Conservation (phyloP, 2,113 vertebrate genomes). For the Archilochus colubris region DNA sequence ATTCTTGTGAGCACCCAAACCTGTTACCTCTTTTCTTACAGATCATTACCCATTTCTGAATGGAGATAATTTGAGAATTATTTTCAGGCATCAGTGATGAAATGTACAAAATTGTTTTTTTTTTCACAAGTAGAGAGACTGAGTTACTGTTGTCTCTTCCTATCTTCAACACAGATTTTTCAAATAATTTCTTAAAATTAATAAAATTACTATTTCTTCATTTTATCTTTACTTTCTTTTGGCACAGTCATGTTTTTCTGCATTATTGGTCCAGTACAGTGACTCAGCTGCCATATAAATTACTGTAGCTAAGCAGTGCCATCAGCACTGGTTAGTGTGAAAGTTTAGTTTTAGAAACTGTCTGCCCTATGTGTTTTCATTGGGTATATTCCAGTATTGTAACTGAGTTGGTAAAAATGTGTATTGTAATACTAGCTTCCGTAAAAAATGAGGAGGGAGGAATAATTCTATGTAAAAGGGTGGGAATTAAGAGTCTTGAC, state of each 20-base stretch:
- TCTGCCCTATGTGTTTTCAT: slow-evolving; percentile 3
- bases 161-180: neutral
- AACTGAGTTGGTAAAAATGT: slow-evolving; percentile 28
- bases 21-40: neutral
- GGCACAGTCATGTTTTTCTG: neutral
- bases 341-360: slow-evolving; percentile 8
- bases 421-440: neutral
- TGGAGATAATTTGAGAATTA: neutral
- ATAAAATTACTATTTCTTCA: neutral
- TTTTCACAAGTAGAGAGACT: neutral
- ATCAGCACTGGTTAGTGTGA: slow-evolving; percentile 21
- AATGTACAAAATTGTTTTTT: neutral
- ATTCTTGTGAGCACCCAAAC: neutral
- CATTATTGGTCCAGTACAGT: slow-evolving; percentile 39
- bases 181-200: neutral
- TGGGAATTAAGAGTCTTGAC: neutral
- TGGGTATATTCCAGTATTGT: neutral
- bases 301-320: slow-evolving; percentile 13
- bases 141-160: neutral
- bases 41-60: neutral
- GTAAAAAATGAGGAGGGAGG: neutral
- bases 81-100: neutral
- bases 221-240: neutral
- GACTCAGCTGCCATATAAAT: slow-evolving; percentile 28
- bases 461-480: neutral